Percentiles rank a stretch among this genome's conserved stretches.
Conservation (phyloP, 2,113 vertebrate species). For the Pelodiscus sinensis region DNA sequence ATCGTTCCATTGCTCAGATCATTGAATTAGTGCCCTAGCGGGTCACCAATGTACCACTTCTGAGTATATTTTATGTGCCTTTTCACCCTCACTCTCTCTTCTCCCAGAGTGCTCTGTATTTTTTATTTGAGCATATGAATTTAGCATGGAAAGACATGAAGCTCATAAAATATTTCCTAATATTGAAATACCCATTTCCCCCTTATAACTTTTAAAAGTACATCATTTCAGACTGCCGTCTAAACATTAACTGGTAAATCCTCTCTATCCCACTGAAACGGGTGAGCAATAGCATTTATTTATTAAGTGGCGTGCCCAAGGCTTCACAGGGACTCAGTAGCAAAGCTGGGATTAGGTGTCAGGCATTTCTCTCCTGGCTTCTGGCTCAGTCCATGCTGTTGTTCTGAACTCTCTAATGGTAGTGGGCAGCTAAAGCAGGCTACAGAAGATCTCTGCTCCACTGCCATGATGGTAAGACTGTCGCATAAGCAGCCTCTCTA, state of each 20-base stretch:
- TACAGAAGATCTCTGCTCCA: background rate
- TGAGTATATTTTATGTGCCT: background rate
- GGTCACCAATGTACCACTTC: background rate
- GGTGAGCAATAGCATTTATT: background rate
- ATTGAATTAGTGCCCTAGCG: background rate
- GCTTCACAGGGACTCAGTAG: accelerated
- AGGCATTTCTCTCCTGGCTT: background rate
- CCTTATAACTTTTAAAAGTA: background rate
- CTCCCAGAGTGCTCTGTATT: background rate
- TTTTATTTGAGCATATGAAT: background rate
- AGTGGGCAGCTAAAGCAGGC: background rate
- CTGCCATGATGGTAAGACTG: background rate
- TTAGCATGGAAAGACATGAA: accelerated
- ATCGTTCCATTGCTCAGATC: background rate
- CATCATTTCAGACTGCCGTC: background rate
- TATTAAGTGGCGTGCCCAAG: background rate
- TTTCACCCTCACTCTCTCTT: background rate
- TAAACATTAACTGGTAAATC: background rate
- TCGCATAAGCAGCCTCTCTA: background rate
- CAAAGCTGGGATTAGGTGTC: background rate
- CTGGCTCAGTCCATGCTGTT: accelerated
- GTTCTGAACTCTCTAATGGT: background rate
- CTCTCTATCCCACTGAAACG: background rate
- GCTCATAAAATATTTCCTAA: background rate
- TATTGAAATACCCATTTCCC: background rate